Conservation (phyloP, 2,888 invertebrate species). For the Acrobasis repandana region DNA sequence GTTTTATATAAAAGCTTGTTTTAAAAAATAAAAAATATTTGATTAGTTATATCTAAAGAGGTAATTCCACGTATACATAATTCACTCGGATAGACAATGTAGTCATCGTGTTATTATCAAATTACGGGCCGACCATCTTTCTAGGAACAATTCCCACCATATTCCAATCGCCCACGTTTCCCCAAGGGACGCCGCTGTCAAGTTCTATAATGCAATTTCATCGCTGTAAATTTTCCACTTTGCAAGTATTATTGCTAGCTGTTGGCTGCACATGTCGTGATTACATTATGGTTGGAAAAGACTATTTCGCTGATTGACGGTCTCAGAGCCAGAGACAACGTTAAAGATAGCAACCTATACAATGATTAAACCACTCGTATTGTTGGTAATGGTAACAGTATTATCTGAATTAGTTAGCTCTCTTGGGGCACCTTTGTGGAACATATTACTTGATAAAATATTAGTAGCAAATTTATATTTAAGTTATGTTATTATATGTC, state of each 20-base stretch:
- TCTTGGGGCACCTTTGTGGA: conserved; percentile 2
- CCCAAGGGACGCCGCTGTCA: conserved; percentile 1
- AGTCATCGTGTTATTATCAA: neutral
- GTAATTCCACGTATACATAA: too few relatives aligned
- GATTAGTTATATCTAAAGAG: too few relatives aligned
- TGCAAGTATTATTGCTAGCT: neutral
- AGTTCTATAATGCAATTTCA: conserved; percentile 11
- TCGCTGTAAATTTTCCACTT: conserved; percentile 8
- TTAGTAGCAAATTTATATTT: neutral
- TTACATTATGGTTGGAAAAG: neutral
- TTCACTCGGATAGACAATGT: neutral
- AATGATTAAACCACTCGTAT: neutral
- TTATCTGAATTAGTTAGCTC: neutral
- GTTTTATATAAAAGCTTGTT: too few relatives aligned
- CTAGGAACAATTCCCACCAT: conserved; percentile 3
- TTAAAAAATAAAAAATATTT: too few relatives aligned
- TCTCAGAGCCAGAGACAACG: neutral
- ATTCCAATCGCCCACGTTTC: neutral
- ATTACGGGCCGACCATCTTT: conserved; percentile 10
- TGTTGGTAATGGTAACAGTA: neutral
- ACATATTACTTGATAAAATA: neutral
- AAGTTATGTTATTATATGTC: neutral
- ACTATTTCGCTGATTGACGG: neutral
- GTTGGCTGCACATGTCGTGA: neutral
- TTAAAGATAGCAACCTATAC: neutral